phyloP scores from a whole-genome alignment of 2,113 vertebrate genomes.

The Panurus biarmicus region DNA sequence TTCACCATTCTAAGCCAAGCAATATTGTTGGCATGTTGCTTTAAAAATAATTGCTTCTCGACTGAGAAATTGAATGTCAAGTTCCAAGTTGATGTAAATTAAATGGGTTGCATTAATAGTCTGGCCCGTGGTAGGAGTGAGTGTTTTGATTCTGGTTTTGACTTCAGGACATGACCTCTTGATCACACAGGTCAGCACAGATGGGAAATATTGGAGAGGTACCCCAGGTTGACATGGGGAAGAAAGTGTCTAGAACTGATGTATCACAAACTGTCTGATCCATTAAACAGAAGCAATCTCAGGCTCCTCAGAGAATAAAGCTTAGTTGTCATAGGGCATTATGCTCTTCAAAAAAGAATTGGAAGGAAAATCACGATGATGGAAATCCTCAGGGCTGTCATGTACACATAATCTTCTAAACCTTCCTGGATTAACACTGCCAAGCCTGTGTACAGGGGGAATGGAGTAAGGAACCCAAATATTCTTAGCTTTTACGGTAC shows the following conservation, averaged over 20 bases:
- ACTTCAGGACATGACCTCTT: constrained; percentile 50
- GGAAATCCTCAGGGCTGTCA: constrained; percentile 34
- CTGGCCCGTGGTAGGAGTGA: constrained; percentile 12
- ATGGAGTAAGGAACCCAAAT: neutral
- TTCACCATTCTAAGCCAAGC: constrained; percentile 1
- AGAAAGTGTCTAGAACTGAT: constrained; percentile 25
- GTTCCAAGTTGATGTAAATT: constrained; percentile 42
- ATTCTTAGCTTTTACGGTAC: neutral
- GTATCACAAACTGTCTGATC: constrained; percentile 53
- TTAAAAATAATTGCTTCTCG: constrained; percentile 66
- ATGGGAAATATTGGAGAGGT: constrained; percentile 38
- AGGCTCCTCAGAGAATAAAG: constrained; percentile 33
- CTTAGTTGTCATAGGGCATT: constrained; percentile 26
- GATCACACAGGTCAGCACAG: constrained; percentile 46
- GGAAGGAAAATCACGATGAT: constrained; percentile 14
- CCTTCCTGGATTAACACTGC: neutral
- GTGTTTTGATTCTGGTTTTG: constrained; percentile 19
- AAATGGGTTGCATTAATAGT: constrained; percentile 45
- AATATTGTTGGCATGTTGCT: constrained; percentile 52
- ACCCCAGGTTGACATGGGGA: neutral
- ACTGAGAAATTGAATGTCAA: constrained; percentile 45
- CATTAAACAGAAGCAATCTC: constrained; percentile 21
- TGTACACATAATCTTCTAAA: constrained; percentile 14
- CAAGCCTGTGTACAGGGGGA: neutral
- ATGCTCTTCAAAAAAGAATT: neutral